Evolutionary conservation across 2,888 invertebrate genomes (phyloP), one percentile per base, ranked within the genome.

Genomic region (Ptilodon capucinus): DNA sequence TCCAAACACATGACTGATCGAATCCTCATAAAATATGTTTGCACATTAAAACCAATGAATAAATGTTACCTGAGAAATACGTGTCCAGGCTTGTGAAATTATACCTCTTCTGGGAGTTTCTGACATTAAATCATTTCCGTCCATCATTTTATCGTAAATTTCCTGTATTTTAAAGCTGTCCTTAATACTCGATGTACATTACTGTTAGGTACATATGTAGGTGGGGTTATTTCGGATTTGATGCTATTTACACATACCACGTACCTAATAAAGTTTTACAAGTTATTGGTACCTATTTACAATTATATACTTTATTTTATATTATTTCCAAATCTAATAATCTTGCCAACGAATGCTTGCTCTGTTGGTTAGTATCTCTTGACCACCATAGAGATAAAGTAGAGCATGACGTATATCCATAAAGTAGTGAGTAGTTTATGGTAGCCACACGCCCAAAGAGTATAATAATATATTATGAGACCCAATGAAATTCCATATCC

Each of bases 71-170:
- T 95, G 95, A 69, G 93, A 94, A 80, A 94, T 78, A 79, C 94
- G 92, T 44, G 92, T 93, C 92, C 93, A 93, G 58, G 92, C 92
- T 88, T 94, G 94, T 60, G 93, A 93, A 70, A 95, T 78, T 65
- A 93, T 90, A 79, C 93, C 93, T 86, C 91, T 93, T 80, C 92
- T 93, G 65, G 84, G 82, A 68, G 81, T 79, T 75, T 94, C 91
- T 74, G 92, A 84, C 59, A 92, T 83, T 79, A 94, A 88, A 92
- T 95, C 94, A 79, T 94, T 94, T 86, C 94, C 94, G 91, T 94
- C 94, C 93, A 93, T 94, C 93, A 92, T 93, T 63, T 66, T 51
- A 30, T 85, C 66, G 57, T 57, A 57, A 63, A 61, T 69, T 64
- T 66, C 59, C 53, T 68, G 40, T 48, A 51, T 42, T 41, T 40